Conservation (phyloP, 2,888 invertebrate species). For the Agriopis marginaria region DNA sequence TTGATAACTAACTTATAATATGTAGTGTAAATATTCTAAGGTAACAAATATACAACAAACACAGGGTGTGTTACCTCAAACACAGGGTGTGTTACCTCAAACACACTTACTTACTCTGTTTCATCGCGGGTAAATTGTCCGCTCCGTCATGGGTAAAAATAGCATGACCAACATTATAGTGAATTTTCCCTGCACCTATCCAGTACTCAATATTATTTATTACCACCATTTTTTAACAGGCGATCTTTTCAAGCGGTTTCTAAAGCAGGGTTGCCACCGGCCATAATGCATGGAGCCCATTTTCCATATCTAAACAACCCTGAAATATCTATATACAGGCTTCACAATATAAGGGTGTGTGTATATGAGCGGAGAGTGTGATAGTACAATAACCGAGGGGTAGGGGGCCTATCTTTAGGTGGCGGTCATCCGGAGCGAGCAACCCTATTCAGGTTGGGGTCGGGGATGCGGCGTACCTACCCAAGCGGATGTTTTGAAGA, state of each 20-base stretch:
- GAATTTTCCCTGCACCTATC: neutral
- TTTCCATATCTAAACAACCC: conserved; percentile 40
- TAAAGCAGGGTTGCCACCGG: conserved; percentile 33
- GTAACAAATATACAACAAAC: too few species aligned
- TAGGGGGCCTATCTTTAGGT: conserved; percentile 32
- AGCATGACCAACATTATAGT: too few species aligned
- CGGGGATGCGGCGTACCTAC: conserved; percentile 3
- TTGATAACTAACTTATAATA: too few species aligned
- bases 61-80: too few species aligned
- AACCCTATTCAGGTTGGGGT: conserved; percentile 25
- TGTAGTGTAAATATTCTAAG: too few species aligned
- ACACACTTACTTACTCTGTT: too few species aligned
- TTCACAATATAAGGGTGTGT: conserved; percentile 24
- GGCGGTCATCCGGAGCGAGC: conserved; percentile 31
- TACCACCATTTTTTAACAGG: conserved; percentile 16
- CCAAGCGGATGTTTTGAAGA: conserved; percentile 22
- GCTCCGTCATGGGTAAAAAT: too few species aligned
- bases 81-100: too few species aligned
- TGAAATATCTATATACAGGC: conserved; percentile 10
- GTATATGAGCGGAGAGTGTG: conserved; percentile 22
- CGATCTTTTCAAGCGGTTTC: conserved; percentile 12
- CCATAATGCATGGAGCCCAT: conserved; percentile 35
- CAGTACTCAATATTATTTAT: conserved; percentile 10
- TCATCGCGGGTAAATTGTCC: too few species aligned
- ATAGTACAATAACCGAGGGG: conserved; percentile 26